phyloP scores from a whole-genome alignment of 2,113 vertebrate species.

The Taurulus bubalis region DNA sequence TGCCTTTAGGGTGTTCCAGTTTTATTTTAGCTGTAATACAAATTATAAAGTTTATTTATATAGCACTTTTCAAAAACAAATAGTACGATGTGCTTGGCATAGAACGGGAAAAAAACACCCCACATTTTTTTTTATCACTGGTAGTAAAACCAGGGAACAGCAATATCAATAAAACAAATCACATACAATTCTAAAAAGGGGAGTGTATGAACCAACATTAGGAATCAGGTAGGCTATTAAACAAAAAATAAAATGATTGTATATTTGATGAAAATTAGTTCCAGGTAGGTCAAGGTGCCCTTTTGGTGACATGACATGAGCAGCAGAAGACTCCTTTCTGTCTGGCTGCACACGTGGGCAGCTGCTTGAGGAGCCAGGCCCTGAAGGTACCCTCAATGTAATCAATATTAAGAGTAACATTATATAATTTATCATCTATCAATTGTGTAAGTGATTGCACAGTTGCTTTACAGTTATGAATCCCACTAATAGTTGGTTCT shows the following conservation, averaged over 20 bases:
- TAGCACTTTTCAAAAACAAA: slow-evolving; percentile 20
- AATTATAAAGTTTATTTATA: slow-evolving; percentile 25
- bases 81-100: slow-evolving; percentile 1
- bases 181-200: background rate
- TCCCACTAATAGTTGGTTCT: background rate
- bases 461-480: background rate
- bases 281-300: background rate
- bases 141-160: slow-evolving; percentile 5
- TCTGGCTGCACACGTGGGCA: background rate
- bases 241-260: background rate
- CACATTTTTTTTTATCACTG: too few species aligned
- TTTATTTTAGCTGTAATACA: slow-evolving; percentile 33
- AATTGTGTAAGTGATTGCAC: background rate
- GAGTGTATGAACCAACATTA: background rate
- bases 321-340: background rate
- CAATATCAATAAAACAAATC: slow-evolving; percentile 12
- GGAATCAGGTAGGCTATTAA: background rate
- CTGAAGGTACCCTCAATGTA: background rate
- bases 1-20: slow-evolving; percentile 10
- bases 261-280: background rate
- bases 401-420: background rate
- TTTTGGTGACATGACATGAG: background rate
- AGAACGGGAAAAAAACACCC: background rate
- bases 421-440: background rate
- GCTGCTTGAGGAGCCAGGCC: background rate